Percentiles rank a stretch among this genome's conserved stretches.
phyloP scores from a whole-genome alignment of 1,140 invertebrate species.

The Calosoma granatense region DNA sequence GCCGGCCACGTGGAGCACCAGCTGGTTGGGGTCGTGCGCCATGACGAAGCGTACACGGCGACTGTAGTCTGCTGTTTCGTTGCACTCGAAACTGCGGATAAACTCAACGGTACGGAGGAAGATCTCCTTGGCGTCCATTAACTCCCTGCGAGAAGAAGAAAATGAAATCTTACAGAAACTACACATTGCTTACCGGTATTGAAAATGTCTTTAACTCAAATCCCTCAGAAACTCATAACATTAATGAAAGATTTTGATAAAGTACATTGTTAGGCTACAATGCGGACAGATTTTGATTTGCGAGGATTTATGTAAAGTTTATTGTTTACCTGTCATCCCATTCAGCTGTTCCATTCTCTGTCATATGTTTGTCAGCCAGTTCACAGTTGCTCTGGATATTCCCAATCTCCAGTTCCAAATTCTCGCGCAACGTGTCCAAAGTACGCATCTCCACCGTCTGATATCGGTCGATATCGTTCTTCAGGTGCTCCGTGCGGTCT shows the following conservation, averaged over 20 bases:
- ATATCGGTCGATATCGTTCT: conserved; percentile 83
- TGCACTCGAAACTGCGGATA: conserved; percentile 82
- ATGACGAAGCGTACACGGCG: conserved; percentile 75
- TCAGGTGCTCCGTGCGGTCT: conserved; percentile 79
- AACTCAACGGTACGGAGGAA: conserved; percentile 91
- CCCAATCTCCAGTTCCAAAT: conserved; percentile 81
- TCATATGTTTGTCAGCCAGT: conserved; percentile 88
- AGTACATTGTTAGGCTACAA: too few species aligned
- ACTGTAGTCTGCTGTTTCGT: conserved; percentile 76
- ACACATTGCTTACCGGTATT: too few species aligned
- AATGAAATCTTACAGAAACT: background rate
- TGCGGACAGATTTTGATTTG: too few species aligned
- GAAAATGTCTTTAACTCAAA: too few species aligned
- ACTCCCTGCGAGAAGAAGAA: conserved; percentile 39
- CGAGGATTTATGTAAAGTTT: too few species aligned
- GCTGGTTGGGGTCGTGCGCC: conserved; percentile 80
- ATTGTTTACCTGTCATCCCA: conserved; percentile 58
- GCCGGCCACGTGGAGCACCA: conserved; percentile 72
- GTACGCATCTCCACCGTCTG: conserved; percentile 71
- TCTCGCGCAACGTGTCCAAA: conserved; percentile 79
- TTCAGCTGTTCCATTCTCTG: conserved; percentile 62
- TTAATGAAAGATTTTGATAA: too few species aligned
- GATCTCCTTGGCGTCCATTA: conserved; percentile 90
- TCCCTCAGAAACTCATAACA: too few species aligned
- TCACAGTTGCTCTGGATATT: conserved; percentile 94